Percentiles rank a stretch among this genome's conserved stretches.
phyloP scores from a whole-genome alignment of 2,888 invertebrate genomes.

The Pemphredon lugubris region DNA sequence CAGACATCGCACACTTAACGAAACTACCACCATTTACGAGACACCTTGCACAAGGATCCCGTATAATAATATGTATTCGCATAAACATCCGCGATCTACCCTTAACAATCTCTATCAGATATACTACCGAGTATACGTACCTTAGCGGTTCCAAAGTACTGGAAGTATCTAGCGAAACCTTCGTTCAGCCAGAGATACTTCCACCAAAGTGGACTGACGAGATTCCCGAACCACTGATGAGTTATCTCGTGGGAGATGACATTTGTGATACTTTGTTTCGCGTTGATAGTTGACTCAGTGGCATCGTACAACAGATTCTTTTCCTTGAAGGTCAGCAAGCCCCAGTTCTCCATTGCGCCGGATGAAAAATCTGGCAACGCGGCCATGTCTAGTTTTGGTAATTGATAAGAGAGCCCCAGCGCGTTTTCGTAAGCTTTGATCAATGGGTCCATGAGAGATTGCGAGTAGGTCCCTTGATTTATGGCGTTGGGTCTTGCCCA shows the following conservation, averaged over 20 bases:
- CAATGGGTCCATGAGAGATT: conserved; percentile 79
- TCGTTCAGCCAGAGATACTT: conserved; percentile 80
- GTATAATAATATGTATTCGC: no score
- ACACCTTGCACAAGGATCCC: no score
- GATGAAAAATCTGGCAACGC: conserved; percentile 83
- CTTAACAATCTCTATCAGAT: no score
- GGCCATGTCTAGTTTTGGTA: conserved; percentile 83
- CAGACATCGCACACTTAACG: no score
- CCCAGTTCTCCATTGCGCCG: conserved; percentile 83
- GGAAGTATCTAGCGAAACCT: conserved; percentile 83
- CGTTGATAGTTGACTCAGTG: conserved; percentile 49
- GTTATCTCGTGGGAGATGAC: conserved; percentile 83
- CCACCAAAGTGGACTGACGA: conserved; percentile 79
- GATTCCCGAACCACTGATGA: conserved; percentile 82
- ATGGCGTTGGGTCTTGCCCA: conserved; percentile 87
- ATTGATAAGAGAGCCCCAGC: conserved; percentile 79
- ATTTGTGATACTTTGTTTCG: conserved; percentile 70
- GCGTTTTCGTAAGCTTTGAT: conserved; percentile 80
- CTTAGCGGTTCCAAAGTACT: conserved; percentile 78
- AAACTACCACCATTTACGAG: no score
- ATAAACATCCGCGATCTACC: no score
- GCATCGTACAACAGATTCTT: conserved; percentile 89
- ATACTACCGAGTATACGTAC: no score
- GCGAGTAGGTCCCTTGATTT: conserved; percentile 86
- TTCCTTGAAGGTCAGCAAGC: conserved; percentile 84